Evolutionary conservation across 1,140 invertebrate species (phyloP).

Genomic region (Pseudomyrmex flavicornis): DNA sequence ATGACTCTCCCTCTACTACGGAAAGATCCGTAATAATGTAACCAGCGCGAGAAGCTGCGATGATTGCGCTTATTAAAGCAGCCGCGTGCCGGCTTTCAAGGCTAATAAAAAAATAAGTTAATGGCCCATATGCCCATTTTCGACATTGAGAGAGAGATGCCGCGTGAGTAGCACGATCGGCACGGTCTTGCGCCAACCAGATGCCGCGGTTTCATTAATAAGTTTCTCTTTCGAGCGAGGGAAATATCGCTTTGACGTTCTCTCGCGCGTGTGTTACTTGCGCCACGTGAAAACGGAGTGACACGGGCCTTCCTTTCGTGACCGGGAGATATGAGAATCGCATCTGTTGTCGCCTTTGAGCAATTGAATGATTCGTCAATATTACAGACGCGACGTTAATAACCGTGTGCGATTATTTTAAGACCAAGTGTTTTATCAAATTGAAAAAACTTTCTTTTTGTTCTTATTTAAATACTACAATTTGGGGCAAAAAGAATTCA

Average conservation of each 20-base stretch:
- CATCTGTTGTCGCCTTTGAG: slow-evolving; percentile 36
- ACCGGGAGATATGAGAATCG: slow-evolving; percentile 11
- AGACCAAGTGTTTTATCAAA: too few relatives aligned
- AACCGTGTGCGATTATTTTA: background rate
- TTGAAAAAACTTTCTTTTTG: background rate
- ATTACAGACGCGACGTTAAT: background rate
- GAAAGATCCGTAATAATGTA: background rate
- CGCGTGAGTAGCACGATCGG: background rate
- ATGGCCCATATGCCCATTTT: slow-evolving; percentile 35
- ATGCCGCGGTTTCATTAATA: slow-evolving; percentile 66
- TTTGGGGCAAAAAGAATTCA: too few relatives aligned
- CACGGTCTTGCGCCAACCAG: slow-evolving; percentile 9
- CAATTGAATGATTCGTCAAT: background rate
- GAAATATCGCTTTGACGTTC: slow-evolving; percentile 53
- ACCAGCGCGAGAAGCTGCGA: background rate
- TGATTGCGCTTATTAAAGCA: slow-evolving; percentile 37
- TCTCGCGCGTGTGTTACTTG: slow-evolving; percentile 42
- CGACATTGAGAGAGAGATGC: slow-evolving; percentile 50
- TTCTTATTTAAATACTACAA: background rate
- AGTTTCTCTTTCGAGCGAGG: slow-evolving; percentile 57
- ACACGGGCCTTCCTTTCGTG: slow-evolving; percentile 22
- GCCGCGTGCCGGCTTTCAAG: slow-evolving; percentile 20
- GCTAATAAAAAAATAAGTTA: slow-evolving; percentile 48
- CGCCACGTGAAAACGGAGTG: slow-evolving; percentile 54
- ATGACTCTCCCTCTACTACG: background rate